Evolutionary conservation across 2,797 vertebrate species (phyloP).

Genomic region (Alectoris magna): DNA sequence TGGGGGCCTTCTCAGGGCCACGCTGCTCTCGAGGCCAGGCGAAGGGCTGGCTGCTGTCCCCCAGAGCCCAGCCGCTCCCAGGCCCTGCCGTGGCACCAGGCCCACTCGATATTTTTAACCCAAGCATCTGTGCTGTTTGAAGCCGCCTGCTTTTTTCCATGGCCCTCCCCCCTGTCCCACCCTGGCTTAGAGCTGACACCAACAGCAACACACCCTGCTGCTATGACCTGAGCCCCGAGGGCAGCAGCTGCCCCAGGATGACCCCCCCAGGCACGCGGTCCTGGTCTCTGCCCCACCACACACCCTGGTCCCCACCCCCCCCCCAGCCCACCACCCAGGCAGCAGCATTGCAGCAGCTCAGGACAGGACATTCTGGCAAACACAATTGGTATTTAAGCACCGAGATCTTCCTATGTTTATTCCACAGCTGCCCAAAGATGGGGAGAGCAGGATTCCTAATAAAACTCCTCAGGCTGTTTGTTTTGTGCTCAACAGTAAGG

Average conservation of each 20-base stretch:
- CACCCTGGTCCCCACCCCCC: neutral
- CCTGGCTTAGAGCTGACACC: neutral
- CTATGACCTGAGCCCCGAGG: neutral
- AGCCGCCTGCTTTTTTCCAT: neutral
- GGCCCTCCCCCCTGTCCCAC: neutral
- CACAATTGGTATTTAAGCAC: neutral
- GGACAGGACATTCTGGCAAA: neutral
- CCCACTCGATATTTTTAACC: conserved; percentile 34
- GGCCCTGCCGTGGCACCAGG: neutral
- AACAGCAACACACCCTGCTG: neutral
- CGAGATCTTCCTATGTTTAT: neutral
- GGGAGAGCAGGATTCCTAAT: neutral
- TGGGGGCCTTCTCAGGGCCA: neutral
- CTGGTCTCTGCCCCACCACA: neutral
- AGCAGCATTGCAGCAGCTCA: neutral
- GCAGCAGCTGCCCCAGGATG: neutral
- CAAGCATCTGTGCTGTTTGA: neutral
- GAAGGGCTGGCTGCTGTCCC: neutral
- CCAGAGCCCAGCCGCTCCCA: neutral
- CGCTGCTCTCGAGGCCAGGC: neutral
- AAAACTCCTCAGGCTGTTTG: neutral
- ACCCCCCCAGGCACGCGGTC: rapidly evolving
- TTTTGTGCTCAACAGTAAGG: neutral
- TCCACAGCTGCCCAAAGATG: neutral
- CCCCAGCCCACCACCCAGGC: neutral